Base-by-base conservation (phyloP, 2,888 invertebrate species). In the Eurytoma adleriae region DNA sequence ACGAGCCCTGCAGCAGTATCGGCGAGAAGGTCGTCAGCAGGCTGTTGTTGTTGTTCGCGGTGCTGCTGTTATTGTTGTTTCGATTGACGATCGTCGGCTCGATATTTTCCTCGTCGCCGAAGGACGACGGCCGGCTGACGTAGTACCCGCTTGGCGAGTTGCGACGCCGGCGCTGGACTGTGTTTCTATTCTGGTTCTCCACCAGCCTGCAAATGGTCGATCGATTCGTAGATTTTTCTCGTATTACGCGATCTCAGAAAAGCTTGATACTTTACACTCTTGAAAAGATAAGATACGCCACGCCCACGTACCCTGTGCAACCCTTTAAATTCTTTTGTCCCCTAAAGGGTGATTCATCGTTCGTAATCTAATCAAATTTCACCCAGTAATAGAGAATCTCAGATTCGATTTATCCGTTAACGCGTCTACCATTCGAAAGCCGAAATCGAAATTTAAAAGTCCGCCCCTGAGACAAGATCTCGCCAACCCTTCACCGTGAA, bases 81-180 rank as follows among this genome's bases (percentile, higher is more conserved):
- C 82, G 14, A 73, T 64, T 59, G 79, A 74, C 56, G 83, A 48
- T 10, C 72, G 57, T 82, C 0, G 90, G 90, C 72, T 90, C 90
- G 13, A 90, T 85, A 75, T 90, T 90, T 75, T 91, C 90, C 78
- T 91, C 90, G 81, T 91, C 90, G 18, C 90, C 90, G 50, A 85
- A 85, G 13, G 76, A 14, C 13, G 61, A 3, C 56, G 72, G 78
- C 12, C 74, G 73, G 1, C 87, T 84, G 10, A 86, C 86, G 5
- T 86, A 86, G 74, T 89, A 89, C 30, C 88, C 87, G n/a, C 83
- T 86, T 0, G 88, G 86, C 3, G 89, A 88, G 16, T 81, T 76
- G 20, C 81, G 83, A 48, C 84, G 80, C 59, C 84, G 78, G 27
- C 82, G 83, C 10, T 30, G 61, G 4, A 48, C 62, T 7, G 82